Evolutionary conservation across 2,888 invertebrate species (phyloP), one percentile per base, ranked within the genome.

Genomic region (Hesperia comma): DNA sequence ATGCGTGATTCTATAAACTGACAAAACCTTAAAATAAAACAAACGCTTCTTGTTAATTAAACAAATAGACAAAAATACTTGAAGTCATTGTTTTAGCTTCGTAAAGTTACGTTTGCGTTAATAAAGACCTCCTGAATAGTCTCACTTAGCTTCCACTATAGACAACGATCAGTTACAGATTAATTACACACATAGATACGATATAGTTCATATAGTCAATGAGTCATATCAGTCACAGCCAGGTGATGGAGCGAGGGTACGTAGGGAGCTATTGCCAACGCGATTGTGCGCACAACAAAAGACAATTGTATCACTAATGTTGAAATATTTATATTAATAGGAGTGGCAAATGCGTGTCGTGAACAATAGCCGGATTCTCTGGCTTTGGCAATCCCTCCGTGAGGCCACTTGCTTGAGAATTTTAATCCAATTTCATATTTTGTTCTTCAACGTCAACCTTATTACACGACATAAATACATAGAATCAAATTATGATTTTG

Each of bases 211-310:
- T 37, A 26, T 72, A 74, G 72, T 69, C 64, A 70, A 75, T 83
- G 83, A 82, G 69, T 82, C 83, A 83, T 77, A 76, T 73, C 68
- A 73, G 75, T 75, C 70, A 68, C 68, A 69, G 74, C 71, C 74
- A 74, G 76, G 80, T 78, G 79, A 75, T 73, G 76, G 74, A 74
- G 51, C 17, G 63, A 32, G 33, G 7, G 46, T 60, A n/a, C n/a
- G 64, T 41, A 57, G 37, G 64, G 64, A 41, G 41, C 32, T 56
- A 41, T 21, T 33, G 40, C 26, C 55, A 51, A 64, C 64, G 41
- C 64, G 58, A 64, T 64, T 64, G 64, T 64, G 37, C 51, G 40
- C 58, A 53, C 41, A 64, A 63, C 58, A 58, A 64, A 63, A 64
- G 64, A 49, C 63, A 19, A 64, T 58, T 57, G 56, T 40, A 57